These are phyloP conservation scores for Digitonthophagus gazella DNA, from an alignment of 2,888 invertebrate species.

Conservation along the genomic window DNA sequence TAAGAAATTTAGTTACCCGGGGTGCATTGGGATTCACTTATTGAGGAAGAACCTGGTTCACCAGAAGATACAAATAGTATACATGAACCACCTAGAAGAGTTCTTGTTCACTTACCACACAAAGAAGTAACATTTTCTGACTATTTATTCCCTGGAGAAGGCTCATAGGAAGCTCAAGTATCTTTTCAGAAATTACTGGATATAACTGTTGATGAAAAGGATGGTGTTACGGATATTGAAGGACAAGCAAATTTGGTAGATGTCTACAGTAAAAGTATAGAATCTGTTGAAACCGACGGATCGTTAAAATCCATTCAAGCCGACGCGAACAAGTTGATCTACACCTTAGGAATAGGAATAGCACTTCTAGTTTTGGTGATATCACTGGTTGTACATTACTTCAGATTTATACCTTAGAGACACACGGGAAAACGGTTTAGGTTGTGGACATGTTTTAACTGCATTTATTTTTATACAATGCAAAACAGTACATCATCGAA, in stretches of 20 bases:
- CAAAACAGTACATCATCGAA: conserved; percentile 12
- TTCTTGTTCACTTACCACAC: conserved; percentile 70
- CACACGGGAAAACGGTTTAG: conserved; percentile 17
- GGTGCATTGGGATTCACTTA: conserved; percentile 89
- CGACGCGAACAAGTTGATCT: conserved; percentile 62
- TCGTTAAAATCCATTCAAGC: conserved; percentile 51
- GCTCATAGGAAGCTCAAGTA: conserved; percentile 74
- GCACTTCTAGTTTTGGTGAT: conserved; percentile 63
- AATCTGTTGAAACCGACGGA: conserved; percentile 53
- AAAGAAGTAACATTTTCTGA: conserved; percentile 74
- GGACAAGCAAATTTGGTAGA: conserved; percentile 62
- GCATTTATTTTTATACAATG: conserved; percentile 25
- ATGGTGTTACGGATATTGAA: conserved; percentile 73
- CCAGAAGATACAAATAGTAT: conserved; percentile 76
- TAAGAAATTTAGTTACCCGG: conserved; percentile 79
- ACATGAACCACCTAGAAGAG: conserved; percentile 86
- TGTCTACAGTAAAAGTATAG: conserved; percentile 48
- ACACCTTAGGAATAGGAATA: conserved; percentile 60
- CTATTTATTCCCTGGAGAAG: conserved; percentile 90
- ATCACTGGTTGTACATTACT: conserved; percentile 44
- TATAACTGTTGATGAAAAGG: conserved; percentile 66
- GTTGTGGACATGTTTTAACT: conserved; percentile 27
- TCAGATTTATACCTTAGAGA: conserved; percentile 13
- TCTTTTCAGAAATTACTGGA: conserved; percentile 82
- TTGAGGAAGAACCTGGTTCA: conserved; percentile 73